A percentile compares a stretch with the other conserved stretches of the same genome.
Conservation (phyloP, 2,888 invertebrate genomes). For the Cantharis rufa region DNA sequence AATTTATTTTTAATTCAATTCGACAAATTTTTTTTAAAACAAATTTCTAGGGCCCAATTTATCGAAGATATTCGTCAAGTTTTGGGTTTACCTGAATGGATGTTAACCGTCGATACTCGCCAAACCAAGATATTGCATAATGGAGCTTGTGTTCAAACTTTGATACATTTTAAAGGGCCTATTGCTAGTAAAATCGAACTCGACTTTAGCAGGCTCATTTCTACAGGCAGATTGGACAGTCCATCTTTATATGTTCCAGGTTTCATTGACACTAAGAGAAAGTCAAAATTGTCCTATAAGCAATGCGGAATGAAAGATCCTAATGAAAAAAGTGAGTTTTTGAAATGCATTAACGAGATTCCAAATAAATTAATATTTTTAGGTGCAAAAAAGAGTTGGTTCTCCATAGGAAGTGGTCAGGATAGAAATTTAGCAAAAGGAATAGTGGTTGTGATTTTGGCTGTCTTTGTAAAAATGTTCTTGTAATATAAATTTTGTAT, state of each 20-base stretch:
- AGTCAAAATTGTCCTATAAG: conserved; percentile 71
- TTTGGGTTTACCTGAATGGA: conserved; percentile 89
- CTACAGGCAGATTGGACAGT: conserved; percentile 72
- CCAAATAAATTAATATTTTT: neutral
- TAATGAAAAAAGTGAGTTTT: conserved; percentile 62
- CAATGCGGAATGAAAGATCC: conserved; percentile 78
- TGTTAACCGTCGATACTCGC: conserved; percentile 81
- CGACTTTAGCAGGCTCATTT: conserved; percentile 76
- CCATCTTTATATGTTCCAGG: conserved; percentile 82
- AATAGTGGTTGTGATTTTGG: neutral
- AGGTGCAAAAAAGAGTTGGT: conserved; percentile 10
- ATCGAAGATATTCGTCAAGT: conserved; percentile 78
- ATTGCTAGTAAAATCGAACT: conserved; percentile 78
- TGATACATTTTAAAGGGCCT: conserved; percentile 85
- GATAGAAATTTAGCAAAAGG: neutral
- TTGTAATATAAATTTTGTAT: neutral
- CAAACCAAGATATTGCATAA: conserved; percentile 77
- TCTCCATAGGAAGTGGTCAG: neutral
- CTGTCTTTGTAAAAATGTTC: neutral
- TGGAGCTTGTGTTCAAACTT: conserved; percentile 81
- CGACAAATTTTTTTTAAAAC: neutral
- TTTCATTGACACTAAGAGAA: conserved; percentile 71
- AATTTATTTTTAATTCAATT: conserved; percentile 53
- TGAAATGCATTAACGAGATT: too few relatives aligned
- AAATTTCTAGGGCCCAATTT: conserved; percentile 74